These are phyloP conservation scores for Palythoa caribaeorum DNA, from an alignment of 92 coral and sea anemone genomes.

Conservation along the genomic window DNA sequence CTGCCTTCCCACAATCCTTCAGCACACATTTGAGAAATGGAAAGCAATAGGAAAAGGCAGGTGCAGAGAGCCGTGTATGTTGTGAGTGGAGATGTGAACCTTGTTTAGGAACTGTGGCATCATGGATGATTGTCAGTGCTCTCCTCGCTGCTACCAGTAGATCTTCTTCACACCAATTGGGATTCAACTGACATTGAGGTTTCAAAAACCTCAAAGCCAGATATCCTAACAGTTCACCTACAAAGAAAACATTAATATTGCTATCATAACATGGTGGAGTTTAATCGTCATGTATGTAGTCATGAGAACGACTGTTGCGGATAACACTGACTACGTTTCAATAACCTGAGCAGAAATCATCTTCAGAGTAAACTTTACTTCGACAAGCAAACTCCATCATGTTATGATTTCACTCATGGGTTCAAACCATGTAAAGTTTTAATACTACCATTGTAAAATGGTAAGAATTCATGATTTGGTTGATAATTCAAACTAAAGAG, in stretches of 20 bases:
- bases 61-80: constrained; percentile 68
- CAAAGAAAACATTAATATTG: background rate
- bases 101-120: constrained; percentile 49
- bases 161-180: constrained; percentile 79
- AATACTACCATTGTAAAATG: too few species aligned
- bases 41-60: constrained; percentile 93
- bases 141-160: constrained; percentile 71
- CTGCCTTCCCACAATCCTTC: constrained; percentile 77
- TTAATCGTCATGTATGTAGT: background rate
- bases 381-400: too few species aligned
- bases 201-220: constrained; percentile 74
- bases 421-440: background rate
- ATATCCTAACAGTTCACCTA: constrained; percentile 74
- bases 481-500: too few species aligned
- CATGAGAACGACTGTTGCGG: background rate
- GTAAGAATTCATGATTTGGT: background rate
- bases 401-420: too few species aligned
- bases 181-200: constrained; percentile 70
- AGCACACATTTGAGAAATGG: constrained; percentile 83
- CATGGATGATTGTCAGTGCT: constrained; percentile 68
- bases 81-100: constrained; percentile 29
- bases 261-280: background rate
- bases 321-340: background rate
- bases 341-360: background rate
- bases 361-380: too few species aligned